Percentiles rank a stretch among this genome's conserved stretches.
These are phyloP conservation scores for Drosophila lowei DNA, from an alignment of 1,140 invertebrate genomes.

Conservation along the genomic window DNA sequence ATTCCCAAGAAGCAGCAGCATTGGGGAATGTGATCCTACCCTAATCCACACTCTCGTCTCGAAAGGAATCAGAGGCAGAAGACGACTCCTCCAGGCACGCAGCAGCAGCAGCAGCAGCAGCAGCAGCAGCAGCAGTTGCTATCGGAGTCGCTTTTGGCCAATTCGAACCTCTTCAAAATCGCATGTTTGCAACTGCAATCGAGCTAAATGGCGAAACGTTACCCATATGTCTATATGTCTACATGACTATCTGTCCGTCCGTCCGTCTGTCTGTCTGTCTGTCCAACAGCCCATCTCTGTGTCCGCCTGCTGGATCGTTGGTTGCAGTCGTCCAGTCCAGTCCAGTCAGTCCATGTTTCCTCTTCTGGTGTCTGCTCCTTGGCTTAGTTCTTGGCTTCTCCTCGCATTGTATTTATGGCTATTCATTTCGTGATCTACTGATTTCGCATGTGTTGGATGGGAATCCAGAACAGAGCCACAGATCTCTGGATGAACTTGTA, in stretches of 20 bases:
- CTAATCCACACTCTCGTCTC: conserved; percentile 29
- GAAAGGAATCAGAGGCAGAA: conserved; percentile 15
- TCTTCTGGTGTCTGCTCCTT: conserved; percentile 34
- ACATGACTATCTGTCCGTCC: conserved; percentile 55
- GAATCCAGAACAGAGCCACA: conserved; percentile 57
- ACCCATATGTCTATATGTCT: conserved; percentile 67
- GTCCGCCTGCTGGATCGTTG: conserved; percentile 7
- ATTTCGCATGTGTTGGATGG: conserved; percentile 79
- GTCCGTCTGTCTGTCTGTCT: conserved; percentile 16
- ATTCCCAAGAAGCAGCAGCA: conserved; percentile 50
- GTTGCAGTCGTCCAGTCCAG: conserved; percentile 5
- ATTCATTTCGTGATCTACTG: conserved; percentile 80
- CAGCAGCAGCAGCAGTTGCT: conserved; percentile 10
- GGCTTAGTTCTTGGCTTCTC: conserved; percentile 15
- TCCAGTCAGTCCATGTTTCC: conserved; percentile 20
- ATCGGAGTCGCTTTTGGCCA: conserved; percentile 48
- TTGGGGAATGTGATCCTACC: conserved; percentile 35
- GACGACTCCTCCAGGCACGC: conserved; percentile 16
- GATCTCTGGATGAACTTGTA: conserved; percentile 59
- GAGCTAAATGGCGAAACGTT: conserved; percentile 76
- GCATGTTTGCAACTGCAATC: conserved; percentile 79
- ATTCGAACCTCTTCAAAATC: conserved; percentile 78
- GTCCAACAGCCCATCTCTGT: conserved; percentile 16
- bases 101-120: conserved; percentile 20
- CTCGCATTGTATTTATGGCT: conserved; percentile 78